These are phyloP conservation scores for Epinotia brunnichana DNA, from an alignment of 2,888 invertebrate genomes.

Conservation along the genomic window DNA sequence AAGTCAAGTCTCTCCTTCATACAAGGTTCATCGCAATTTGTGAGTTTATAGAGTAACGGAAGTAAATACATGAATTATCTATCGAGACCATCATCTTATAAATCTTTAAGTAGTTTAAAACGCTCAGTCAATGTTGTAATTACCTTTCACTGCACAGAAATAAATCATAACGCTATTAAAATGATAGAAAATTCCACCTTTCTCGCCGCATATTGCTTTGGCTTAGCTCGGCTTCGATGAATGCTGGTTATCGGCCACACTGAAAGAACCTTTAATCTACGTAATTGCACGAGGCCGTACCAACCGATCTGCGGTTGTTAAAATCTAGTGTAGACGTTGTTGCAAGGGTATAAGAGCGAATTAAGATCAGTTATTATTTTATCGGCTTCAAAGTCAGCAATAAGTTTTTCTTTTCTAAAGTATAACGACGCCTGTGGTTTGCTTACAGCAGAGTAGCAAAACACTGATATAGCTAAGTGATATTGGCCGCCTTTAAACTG, in stretches of 20 bases:
- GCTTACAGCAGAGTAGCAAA: slow-evolving; percentile 46
- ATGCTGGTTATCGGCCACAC: slow-evolving; percentile 52
- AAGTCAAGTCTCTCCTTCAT: no score
- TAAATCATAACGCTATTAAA: slow-evolving; percentile 35
- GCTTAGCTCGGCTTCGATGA: slow-evolving; percentile 28
- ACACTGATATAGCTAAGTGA: slow-evolving; percentile 39
- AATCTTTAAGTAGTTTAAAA: neutral
- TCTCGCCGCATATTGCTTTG: slow-evolving; percentile 20
- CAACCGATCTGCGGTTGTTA: slow-evolving; percentile 3
- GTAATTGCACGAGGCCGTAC: slow-evolving; percentile 58
- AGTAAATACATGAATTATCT: no score
- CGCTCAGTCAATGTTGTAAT: neutral
- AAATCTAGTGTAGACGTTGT: slow-evolving; percentile 16
- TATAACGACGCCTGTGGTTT: slow-evolving; percentile 50
- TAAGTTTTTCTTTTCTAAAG: slow-evolving; percentile 43
- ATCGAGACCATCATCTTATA: neutral
- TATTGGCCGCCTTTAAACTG: slow-evolving; percentile 34
- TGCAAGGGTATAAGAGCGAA: slow-evolving; percentile 2
- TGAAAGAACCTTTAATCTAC: slow-evolving; percentile 67
- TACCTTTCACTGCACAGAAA: slow-evolving; percentile 22
- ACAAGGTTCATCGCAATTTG: no score
- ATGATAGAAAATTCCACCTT: slow-evolving; percentile 37
- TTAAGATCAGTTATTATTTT: slow-evolving; percentile 1
- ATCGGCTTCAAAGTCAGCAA: neutral
- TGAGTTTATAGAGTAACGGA: no score